Evolutionary conservation across 2,113 vertebrate genomes (phyloP), one percentile per base, ranked within the genome.

Genomic region (Onychorhynchus coronatus): DNA sequence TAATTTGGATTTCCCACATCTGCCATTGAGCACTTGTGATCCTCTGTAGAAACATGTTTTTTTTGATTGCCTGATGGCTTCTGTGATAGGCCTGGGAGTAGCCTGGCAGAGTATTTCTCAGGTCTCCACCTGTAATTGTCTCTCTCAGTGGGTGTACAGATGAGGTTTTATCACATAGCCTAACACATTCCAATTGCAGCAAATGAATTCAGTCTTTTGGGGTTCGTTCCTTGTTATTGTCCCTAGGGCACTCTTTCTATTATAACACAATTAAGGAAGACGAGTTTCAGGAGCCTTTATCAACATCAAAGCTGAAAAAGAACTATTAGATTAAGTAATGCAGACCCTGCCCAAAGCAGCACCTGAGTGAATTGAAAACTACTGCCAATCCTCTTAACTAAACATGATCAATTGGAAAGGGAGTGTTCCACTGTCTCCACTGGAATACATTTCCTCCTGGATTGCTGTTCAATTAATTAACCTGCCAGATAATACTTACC

Each of bases 381-480:
- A 55, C 71, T 93, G 47, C 14, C 75, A 96, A 86, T 74, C 19
- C 55, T 90, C 79, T 93, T 90, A 96, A 95, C 76, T 94, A 93
- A 96, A 88, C 88, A 88, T 75, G 47, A 96, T 94, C 92, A 94
- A 74, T 49, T 94, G 65, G 72, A 95, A 95, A 80, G 88, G 75
- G 90, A 76, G 7, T 41, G 59, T 89, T 94, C 24, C 24, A 66
- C 25, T 70, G 49, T 58, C 58, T 95, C 89, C 42, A 47, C 31
- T 80, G 68, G 47, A 95, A 95, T 75, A 76, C 24, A 65, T 90
- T 86, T 90, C 92, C 93, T 92, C 31, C 65, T 61, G 79, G 90
- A 84, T 63, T 96, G 77, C 55, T 81, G 47, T 90, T 96, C 41
- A 96, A 58, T 93, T 97, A 97, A 95, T 94, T 95, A 94, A 96